These are phyloP conservation scores for Bufo gargarizans DNA, from an alignment of 2,113 vertebrate species.

Conservation along the genomic window DNA sequence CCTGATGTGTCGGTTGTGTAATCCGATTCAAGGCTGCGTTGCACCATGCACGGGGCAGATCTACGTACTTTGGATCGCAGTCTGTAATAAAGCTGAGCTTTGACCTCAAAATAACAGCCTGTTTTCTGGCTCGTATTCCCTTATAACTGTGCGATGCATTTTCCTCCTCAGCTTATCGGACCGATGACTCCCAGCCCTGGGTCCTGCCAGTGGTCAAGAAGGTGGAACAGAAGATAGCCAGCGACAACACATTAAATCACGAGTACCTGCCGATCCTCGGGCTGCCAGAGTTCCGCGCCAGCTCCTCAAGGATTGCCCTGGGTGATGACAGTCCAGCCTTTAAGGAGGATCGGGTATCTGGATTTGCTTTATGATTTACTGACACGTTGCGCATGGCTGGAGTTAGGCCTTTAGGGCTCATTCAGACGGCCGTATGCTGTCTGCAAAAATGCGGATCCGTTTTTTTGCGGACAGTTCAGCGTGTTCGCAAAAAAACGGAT, in stretches of 20 bases:
- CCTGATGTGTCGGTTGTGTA: background rate
- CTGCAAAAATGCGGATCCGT: too few relatives aligned
- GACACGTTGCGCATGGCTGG: too few relatives aligned
- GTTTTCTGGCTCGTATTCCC: background rate
- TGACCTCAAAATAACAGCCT: background rate
- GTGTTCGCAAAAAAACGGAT: too few relatives aligned
- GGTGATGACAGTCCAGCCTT: constrained; percentile 89
- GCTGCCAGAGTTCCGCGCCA: constrained; percentile 84
- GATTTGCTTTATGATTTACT: background rate
- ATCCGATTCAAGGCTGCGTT: background rate
- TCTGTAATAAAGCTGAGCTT: constrained; percentile 5
- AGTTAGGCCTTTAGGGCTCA: too few relatives aligned
- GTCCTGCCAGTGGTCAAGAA: constrained; percentile 94
- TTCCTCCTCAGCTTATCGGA: constrained; percentile 86
- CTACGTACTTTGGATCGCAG: constrained; percentile 25
- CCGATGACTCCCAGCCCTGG: constrained; percentile 91
- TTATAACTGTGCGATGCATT: background rate
- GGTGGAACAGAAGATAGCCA: constrained; percentile 87
- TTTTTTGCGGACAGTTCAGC: too few relatives aligned
- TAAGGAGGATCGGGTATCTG: constrained; percentile 82
- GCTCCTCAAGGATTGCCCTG: constrained; percentile 86
- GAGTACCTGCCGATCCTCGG: constrained; percentile 96
- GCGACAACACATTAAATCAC: constrained; percentile 83
- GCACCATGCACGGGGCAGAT: too few relatives aligned
- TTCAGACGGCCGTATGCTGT: too few relatives aligned